Evolutionary conservation across 2,113 vertebrate genomes (phyloP).

Genomic region (Mesoclemmys tuberculata): DNA sequence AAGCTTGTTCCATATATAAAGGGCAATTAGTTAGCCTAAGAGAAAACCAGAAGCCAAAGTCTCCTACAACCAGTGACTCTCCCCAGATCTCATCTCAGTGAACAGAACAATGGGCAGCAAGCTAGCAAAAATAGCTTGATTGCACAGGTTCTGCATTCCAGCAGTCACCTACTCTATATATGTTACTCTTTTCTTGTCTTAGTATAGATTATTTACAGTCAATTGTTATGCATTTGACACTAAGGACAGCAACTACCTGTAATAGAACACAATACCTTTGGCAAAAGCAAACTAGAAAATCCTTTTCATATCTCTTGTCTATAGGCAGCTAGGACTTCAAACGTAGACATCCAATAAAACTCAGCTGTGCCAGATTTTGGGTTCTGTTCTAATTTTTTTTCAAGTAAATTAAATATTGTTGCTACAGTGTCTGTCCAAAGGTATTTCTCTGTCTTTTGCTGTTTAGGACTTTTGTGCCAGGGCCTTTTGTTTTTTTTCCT

Average conservation of each 20-base stretch:
- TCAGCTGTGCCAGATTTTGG: neutral
- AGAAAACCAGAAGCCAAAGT: neutral
- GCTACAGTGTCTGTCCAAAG: neutral
- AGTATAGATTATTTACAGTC: neutral
- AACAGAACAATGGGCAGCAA: neutral
- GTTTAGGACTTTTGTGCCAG: neutral
- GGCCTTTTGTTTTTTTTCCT: neutral
- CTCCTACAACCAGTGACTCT: neutral
- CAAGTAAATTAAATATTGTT: neutral
- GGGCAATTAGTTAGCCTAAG: neutral
- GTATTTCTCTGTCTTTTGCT: neutral
- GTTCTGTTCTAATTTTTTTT: neutral
- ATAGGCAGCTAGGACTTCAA: neutral
- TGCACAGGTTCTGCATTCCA: too few relatives aligned
- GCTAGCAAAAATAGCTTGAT: accelerated
- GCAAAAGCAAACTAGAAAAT: neutral
- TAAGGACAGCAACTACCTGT: neutral
- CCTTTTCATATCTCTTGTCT: neutral
- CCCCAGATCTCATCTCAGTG: accelerated
- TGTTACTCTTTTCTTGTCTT: too few relatives aligned
- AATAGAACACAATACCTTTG: neutral
- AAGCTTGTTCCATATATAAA: neutral
- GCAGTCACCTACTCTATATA: too few relatives aligned
- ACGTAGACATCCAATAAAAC: too few relatives aligned
- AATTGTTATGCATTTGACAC: neutral